Conservation (phyloP, 2,888 invertebrate genomes). For the Drosophila pullipes region DNA sequence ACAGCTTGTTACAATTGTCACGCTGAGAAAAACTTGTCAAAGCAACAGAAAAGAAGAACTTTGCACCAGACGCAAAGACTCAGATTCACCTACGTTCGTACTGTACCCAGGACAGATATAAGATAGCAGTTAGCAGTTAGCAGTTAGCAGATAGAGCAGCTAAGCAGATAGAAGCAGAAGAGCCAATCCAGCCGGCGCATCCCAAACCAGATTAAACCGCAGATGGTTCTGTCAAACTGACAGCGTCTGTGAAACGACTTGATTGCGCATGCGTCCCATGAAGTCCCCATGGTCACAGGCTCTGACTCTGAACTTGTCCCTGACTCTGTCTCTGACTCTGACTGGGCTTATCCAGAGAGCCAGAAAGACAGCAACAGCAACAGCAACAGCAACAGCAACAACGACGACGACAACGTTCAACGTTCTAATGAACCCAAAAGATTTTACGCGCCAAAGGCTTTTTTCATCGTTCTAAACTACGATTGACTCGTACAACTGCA, state of each 20-base stretch:
- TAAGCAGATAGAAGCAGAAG: conserved; percentile 45
- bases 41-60: conserved; percentile 24
- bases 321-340: neutral
- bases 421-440: conserved; percentile 81
- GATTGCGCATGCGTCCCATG: conserved; percentile 69
- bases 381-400: neutral
- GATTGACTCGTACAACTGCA: conserved; percentile 59
- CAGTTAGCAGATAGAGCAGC: neutral
- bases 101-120: conserved; percentile 57
- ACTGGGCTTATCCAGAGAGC: conserved; percentile 25
- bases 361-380: neutral
- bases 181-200: conserved; percentile 48
- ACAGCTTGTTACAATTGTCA: conserved; percentile 45
- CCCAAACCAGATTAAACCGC: conserved; percentile 78
- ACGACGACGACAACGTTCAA: conserved; percentile 68
- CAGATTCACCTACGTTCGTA: conserved; percentile 55
- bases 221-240: conserved; percentile 82
- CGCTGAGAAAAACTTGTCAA: conserved; percentile 38
- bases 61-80: conserved; percentile 5
- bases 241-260: conserved; percentile 74
- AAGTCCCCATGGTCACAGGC: conserved; percentile 36
- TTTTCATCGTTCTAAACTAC: conserved; percentile 62
- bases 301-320: too few species aligned
- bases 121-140: conserved; percentile 2
- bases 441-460: conserved; percentile 80